Conservation (phyloP, 2,888 invertebrate genomes). For the Acanthopleura granulata region DNA sequence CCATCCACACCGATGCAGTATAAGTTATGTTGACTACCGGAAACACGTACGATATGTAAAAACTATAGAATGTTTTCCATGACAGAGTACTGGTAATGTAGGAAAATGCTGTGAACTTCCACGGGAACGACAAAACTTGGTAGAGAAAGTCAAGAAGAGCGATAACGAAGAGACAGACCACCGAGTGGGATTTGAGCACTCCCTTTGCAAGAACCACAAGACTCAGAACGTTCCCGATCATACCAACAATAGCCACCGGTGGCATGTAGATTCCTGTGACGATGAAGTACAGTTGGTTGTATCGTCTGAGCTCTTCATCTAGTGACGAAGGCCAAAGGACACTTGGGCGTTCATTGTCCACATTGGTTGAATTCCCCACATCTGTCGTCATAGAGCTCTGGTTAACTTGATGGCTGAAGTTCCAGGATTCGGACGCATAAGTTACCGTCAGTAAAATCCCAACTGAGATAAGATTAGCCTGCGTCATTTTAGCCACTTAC, state of each 20-base stretch:
- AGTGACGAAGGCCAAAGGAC: too few relatives aligned
- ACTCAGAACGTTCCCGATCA: not conserved
- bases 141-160: not conserved
- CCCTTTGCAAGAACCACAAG: not conserved
- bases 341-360: too few relatives aligned
- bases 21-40: not conserved
- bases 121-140: not conserved
- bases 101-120: not conserved
- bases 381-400: too few relatives aligned
- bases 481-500: too few relatives aligned
- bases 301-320: too few relatives aligned
- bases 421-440: too few relatives aligned
- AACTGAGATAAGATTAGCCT: too few relatives aligned
- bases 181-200: not conserved
- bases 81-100: not conserved
- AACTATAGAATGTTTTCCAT: constrained; percentile 6
- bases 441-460: too few relatives aligned
- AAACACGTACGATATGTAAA: constrained; percentile 6
- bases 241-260: not conserved
- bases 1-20: not conserved
- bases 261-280: not conserved
- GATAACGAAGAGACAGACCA: not conserved
- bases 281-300: too few relatives aligned
- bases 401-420: too few relatives aligned
- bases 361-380: too few relatives aligned